phyloP scores from a whole-genome alignment of 2,113 vertebrate genomes.

The Ceuthmochares aereus region DNA sequence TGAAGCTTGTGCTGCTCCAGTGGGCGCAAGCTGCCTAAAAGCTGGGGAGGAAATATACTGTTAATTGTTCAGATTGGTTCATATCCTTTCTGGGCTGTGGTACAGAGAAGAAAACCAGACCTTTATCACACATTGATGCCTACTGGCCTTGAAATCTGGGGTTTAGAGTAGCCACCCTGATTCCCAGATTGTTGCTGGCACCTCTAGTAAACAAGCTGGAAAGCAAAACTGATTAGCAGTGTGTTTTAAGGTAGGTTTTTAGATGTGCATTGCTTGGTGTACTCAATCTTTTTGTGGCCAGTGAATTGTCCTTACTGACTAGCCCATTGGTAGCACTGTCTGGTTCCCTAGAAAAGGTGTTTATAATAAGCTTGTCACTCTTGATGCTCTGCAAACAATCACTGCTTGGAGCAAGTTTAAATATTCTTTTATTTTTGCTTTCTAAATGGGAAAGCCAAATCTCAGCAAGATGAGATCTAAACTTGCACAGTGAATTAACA shows the following conservation, averaged over 20 bases:
- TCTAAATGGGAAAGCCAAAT: background rate
- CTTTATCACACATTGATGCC: fast-evolving
- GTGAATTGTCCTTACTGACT: background rate
- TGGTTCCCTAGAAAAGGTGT: background rate
- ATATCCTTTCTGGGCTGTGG: background rate
- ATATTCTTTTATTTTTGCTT: background rate
- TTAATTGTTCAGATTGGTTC: fast-evolving
- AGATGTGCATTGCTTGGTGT: background rate
- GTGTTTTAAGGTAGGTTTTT: background rate
- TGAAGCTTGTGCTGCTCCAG: background rate
- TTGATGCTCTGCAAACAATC: background rate
- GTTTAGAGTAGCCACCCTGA: background rate
- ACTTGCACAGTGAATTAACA: background rate
- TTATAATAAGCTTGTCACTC: background rate
- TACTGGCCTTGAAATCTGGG: background rate
- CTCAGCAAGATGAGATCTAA: background rate
- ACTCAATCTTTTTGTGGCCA: background rate
- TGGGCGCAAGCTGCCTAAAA: background rate
- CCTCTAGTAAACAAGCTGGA: background rate
- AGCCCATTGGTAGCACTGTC: background rate
- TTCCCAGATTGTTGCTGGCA: background rate
- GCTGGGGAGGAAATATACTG: background rate
- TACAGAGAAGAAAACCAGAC: background rate
- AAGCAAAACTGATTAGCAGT: background rate
- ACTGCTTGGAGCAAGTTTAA: background rate